Conservation (phyloP, 2,888 invertebrate species). For the Rhorus exstirpatorius region DNA sequence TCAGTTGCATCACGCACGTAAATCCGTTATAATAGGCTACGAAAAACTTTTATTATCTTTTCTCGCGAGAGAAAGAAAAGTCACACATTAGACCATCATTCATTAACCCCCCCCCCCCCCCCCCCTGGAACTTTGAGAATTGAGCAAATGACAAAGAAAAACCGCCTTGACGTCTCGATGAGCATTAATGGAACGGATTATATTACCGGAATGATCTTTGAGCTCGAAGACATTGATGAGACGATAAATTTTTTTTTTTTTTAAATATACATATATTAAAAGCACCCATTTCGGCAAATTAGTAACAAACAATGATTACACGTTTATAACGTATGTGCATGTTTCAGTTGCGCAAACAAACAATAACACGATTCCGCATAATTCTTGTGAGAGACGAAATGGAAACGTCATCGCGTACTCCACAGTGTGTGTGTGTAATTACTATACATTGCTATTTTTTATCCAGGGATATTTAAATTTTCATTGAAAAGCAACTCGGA, state of each 20-base stretch:
- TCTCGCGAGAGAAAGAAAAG: neutral
- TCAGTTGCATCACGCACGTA: neutral
- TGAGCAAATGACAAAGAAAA: neutral
- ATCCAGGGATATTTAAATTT: too few species aligned
- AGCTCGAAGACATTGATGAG: neutral
- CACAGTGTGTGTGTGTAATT: too few species aligned
- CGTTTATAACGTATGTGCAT: neutral
- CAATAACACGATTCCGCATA: too few species aligned
- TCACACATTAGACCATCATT: constrained; percentile 26
- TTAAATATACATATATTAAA: neutral
- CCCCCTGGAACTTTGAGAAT: neutral
- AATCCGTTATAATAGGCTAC: neutral
- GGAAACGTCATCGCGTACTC: too few species aligned
- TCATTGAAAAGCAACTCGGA: neutral
- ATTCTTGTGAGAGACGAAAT: too few species aligned
- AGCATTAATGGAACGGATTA: neutral
- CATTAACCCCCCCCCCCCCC: constrained; percentile 18
- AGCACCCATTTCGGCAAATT: constrained; percentile 2
- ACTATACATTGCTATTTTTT: too few species aligned
- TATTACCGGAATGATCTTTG: neutral
- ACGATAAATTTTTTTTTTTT: too few species aligned
- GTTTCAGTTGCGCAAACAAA: too few species aligned
- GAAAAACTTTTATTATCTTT: neutral
- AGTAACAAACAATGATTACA: neutral
- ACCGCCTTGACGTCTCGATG: neutral